Evolutionary conservation across 1,140 invertebrate genomes (phyloP).

Genomic region (Nomia melanderi): DNA sequence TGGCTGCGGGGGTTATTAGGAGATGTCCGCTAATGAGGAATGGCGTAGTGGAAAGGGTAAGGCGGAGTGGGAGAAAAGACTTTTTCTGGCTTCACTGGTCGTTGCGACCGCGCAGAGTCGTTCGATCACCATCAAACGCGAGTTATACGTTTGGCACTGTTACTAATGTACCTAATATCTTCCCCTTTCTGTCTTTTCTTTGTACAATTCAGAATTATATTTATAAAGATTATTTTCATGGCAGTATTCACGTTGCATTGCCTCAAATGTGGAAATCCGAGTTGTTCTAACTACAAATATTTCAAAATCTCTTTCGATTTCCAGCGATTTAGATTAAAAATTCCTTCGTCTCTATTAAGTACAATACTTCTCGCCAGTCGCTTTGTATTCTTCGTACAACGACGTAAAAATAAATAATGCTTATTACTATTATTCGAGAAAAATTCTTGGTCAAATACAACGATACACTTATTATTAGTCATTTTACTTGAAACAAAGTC

Average conservation of each 20-base stretch:
- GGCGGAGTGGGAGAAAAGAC: no score
- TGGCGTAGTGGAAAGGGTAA: no score
- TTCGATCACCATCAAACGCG: neutral
- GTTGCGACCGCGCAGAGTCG: neutral
- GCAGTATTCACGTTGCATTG: conserved; percentile 63
- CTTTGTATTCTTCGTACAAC: neutral
- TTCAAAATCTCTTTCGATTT: neutral
- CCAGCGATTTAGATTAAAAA: neutral
- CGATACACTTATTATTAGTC: neutral
- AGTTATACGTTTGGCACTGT: conserved; percentile 15
- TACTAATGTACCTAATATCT: conserved; percentile 7
- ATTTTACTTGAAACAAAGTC: neutral
- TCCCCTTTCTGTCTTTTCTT: conserved; percentile 15
- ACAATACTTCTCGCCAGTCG: neutral
- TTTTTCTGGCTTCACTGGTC: no score
- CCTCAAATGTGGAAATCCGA: conserved; percentile 54
- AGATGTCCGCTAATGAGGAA: no score
- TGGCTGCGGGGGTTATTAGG: no score
- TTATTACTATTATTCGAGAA: neutral
- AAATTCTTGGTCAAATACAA: neutral
- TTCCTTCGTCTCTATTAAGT: neutral
- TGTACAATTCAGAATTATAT: conserved; percentile 52
- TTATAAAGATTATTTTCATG: conserved; percentile 63
- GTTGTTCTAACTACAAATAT: conserved; percentile 21
- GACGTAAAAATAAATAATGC: neutral